Conservation (phyloP, 2,888 invertebrate genomes). For the Phyto melanocephala region DNA sequence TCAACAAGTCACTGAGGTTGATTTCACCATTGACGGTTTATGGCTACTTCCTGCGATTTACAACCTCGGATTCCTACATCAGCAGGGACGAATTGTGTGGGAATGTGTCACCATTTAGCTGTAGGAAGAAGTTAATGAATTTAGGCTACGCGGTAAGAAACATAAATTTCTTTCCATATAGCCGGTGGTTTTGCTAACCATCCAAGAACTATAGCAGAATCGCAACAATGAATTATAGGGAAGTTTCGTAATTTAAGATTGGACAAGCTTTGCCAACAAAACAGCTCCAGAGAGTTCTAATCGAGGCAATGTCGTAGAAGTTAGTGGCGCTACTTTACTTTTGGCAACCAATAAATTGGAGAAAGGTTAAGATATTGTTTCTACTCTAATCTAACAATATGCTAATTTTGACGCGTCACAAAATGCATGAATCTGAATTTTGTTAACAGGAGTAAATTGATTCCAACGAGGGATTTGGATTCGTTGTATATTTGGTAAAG, state of each 20-base stretch:
- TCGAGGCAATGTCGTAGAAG: no score
- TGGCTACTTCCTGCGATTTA: neutral
- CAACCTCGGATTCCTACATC: constrained; percentile 21
- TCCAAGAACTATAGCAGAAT: constrained; percentile 4
- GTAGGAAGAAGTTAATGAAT: no score
- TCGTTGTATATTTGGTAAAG: neutral
- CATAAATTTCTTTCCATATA: constrained; percentile 26
- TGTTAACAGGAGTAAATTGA: no score
- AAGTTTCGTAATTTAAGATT: neutral
- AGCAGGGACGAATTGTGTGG: no score
- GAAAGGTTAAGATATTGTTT: neutral
- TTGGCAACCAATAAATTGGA: constrained; percentile 28
- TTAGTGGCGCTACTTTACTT: no score
- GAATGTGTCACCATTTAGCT: no score
- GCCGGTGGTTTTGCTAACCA: no score
- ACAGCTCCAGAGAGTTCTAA: no score
- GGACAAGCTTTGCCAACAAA: no score
- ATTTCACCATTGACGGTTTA: neutral
- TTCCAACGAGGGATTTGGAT: no score
- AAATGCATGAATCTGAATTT: no score
- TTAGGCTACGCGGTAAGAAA: constrained; percentile 4
- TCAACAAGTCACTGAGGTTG: neutral
- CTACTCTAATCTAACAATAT: constrained; percentile 18
- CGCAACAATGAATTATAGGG: neutral
- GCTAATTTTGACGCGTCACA: constrained; percentile 20